Percentiles rank a stretch among this genome's conserved stretches.
phyloP scores from a whole-genome alignment of 2,113 vertebrate genomes.

The Gymnogyps californianus region DNA sequence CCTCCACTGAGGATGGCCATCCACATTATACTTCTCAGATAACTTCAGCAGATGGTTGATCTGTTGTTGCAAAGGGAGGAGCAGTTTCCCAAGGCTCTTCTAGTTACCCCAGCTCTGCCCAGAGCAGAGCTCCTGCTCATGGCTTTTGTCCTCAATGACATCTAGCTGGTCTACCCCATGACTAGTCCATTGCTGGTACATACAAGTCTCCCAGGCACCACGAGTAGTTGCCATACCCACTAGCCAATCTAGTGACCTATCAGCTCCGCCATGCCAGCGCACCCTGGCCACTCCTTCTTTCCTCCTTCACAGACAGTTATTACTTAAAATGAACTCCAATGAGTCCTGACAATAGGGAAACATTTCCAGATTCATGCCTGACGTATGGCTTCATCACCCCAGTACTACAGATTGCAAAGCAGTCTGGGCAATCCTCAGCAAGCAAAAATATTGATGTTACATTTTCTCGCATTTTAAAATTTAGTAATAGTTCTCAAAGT shows the following conservation, averaged over 20 bases:
- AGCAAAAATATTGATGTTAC: neutral
- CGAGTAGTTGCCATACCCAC: neutral
- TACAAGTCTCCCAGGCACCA: neutral
- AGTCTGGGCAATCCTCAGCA: neutral
- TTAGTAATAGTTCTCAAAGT: neutral
- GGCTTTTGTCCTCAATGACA: neutral
- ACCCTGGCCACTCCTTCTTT: neutral
- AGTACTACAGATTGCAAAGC: neutral
- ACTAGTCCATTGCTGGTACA: neutral
- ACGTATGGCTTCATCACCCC: neutral
- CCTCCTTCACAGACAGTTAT: neutral
- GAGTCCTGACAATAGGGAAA: neutral
- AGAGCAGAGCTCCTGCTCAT: neutral
- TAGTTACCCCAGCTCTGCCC: neutral
- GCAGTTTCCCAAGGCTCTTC: neutral
- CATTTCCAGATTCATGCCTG: neutral
- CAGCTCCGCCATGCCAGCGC: accelerated
- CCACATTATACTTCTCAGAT: neutral
- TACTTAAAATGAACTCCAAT: neutral
- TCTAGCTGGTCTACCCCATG: neutral
- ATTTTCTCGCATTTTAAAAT: neutral
- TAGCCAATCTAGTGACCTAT: neutral
- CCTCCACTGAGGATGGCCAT: neutral
- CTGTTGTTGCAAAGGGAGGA: neutral
- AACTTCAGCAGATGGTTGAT: neutral